A percentile compares a stretch with the other conserved stretches of the same genome.
Evolutionary conservation across 2,797 vertebrate genomes (phyloP).

Genomic region (Coregonus ussuriensis): DNA sequence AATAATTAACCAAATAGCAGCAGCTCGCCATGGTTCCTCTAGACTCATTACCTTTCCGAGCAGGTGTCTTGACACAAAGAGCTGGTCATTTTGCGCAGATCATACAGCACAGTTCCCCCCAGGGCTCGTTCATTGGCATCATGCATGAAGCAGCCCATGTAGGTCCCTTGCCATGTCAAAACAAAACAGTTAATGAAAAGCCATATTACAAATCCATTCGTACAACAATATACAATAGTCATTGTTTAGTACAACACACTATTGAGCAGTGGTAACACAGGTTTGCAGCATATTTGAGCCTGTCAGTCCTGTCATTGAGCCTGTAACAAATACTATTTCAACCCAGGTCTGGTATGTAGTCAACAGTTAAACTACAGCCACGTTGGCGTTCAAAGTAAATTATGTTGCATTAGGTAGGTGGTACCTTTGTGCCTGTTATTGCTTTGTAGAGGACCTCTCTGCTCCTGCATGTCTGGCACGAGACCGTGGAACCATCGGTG

Average conservation of each 20-base stretch:
- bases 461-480: constrained; percentile 69
- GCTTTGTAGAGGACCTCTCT: constrained; percentile 55
- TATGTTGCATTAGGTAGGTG: neutral
- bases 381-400: no score
- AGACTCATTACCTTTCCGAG: constrained; percentile 86
- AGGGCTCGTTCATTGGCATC: constrained; percentile 82
- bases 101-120: constrained; percentile 91
- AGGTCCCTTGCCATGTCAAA: constrained; percentile 76
- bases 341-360: neutral
- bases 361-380: neutral
- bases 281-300: neutral
- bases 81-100: constrained; percentile 94
- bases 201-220: neutral
- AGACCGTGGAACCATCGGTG: constrained; percentile 85
- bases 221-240: neutral
- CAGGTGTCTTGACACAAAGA: constrained; percentile 93
- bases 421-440: constrained; percentile 80
- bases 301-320: neutral
- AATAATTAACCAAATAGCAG: constrained; percentile 63
- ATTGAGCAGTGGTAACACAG: neutral
- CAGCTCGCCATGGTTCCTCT: constrained; percentile 54
- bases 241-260: neutral
- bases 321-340: neutral
- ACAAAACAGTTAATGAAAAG: constrained; percentile 8
- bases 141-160: constrained; percentile 89